A percentile compares a stretch with the other conserved stretches of the same genome.
Conservation (phyloP, 37 sponge, comb jelly and placozoan species). For the Aplysina aerophoba region DNA sequence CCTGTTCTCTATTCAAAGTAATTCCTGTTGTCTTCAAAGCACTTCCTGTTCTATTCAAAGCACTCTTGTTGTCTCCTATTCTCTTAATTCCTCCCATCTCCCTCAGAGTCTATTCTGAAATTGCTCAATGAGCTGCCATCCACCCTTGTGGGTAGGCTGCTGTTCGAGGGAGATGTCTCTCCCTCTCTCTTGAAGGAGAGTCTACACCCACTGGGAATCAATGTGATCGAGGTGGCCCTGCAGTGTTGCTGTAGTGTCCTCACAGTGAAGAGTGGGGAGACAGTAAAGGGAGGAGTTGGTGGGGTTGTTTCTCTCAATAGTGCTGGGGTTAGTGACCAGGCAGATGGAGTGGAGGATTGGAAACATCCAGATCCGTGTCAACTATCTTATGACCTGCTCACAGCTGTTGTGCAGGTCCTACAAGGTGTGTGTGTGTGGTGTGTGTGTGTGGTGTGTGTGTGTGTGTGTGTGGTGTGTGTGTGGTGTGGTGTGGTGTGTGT, state of each 20-base stretch:
- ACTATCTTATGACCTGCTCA: conserved; percentile 61
- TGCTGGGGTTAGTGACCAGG: too few relatives aligned
- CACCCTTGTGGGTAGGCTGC: conserved; percentile 63
- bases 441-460: conserved; percentile 38
- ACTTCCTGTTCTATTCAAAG: too few relatives aligned
- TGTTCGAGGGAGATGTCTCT: conserved; percentile 72
- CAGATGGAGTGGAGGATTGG: too few relatives aligned
- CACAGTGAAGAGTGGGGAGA: neutral
- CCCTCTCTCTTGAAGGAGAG: conserved; percentile 46
- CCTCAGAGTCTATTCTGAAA: conserved; percentile 46
- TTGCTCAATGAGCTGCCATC: conserved; percentile 82
- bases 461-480: conserved; percentile 41
- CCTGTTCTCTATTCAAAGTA: conserved; percentile 19
- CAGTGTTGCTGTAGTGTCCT: conserved; percentile 74
- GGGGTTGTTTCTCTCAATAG: too few relatives aligned
- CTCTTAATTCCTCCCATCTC: neutral
- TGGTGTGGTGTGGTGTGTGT: conserved; percentile 25
- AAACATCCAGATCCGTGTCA: conserved; percentile 42
- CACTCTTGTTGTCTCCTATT: too few relatives aligned
- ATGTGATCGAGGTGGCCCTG: conserved; percentile 72
- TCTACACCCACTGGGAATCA: conserved; percentile 31
- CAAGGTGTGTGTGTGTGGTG: conserved; percentile 63
- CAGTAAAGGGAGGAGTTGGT: too few relatives aligned
- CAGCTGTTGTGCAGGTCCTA: conserved; percentile 32
- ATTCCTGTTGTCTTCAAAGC: too few relatives aligned